Evolutionary conservation across 1,140 invertebrate genomes (phyloP).

Genomic region (Manduca sexta): DNA sequence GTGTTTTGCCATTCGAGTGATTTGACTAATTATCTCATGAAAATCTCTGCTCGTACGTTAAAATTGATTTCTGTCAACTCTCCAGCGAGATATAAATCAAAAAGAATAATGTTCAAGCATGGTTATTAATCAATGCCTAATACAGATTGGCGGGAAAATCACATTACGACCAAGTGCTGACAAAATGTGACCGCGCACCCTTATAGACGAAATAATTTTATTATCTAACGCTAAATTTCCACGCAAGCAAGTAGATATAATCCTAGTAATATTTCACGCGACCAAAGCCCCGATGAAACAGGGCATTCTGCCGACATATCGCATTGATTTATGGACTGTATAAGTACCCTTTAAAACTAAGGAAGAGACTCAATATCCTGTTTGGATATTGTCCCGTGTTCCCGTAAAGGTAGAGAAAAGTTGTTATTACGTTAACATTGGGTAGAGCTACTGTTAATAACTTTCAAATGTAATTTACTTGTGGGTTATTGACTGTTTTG

Average conservation of each 20-base stretch:
- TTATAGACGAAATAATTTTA: conserved; percentile 5
- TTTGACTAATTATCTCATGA: no score
- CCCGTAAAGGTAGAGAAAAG: no score
- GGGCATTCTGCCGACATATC: conserved; percentile 61
- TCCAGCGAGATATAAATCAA: no score
- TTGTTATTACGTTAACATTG: no score
- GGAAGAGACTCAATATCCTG: conserved; percentile 42
- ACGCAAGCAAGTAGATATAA: conserved; percentile 38
- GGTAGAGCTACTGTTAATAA: no score
- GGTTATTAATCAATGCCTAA: background rate
- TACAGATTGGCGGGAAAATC: background rate
- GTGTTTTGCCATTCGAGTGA: no score
- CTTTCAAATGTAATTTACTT: no score
- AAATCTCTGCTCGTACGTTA: no score
- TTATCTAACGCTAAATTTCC: conserved; percentile 6
- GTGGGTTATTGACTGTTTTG: no score
- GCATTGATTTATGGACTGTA: conserved; percentile 65
- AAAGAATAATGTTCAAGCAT: no score
- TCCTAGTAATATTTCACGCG: conserved; percentile 57
- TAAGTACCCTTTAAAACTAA: conserved; percentile 67
- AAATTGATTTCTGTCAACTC: no score
- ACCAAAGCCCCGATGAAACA: conserved; percentile 59
- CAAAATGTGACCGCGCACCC: background rate
- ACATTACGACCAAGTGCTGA: background rate
- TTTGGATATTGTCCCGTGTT: conserved; percentile 7